A percentile compares a stretch with the other conserved stretches of the same genome.
phyloP scores from a whole-genome alignment of 2,888 invertebrate genomes.

The Venusia cambrica region DNA sequence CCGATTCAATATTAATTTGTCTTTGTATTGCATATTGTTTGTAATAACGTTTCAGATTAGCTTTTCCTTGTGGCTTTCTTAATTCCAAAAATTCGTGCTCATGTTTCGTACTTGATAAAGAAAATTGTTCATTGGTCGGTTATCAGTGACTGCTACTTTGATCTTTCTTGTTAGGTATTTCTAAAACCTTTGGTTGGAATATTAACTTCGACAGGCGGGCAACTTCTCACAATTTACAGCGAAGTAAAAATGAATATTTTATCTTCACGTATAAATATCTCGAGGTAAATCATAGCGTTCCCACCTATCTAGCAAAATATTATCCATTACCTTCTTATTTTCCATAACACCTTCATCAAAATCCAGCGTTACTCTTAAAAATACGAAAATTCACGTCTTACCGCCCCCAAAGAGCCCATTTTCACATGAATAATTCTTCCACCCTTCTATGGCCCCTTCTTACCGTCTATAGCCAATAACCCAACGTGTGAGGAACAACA shows the following conservation, averaged over 20 bases:
- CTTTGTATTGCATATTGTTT: constrained; percentile 1
- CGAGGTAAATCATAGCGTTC: constrained; percentile 4
- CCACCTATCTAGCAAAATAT: constrained; percentile 2
- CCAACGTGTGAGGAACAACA: constrained; percentile 34
- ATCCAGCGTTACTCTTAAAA: constrained; percentile 28
- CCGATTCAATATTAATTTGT: constrained; percentile 8
- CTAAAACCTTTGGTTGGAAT: no score
- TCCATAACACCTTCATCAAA: constrained; percentile 28
- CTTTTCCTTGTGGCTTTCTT: no score
- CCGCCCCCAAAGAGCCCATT: constrained; percentile 27
- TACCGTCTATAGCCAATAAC: constrained; percentile 27
- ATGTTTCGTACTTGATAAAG: no score
- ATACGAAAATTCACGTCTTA: constrained; percentile 26
- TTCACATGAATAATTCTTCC: constrained; percentile 30
- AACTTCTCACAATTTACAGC: not conserved
- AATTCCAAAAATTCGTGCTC: no score
- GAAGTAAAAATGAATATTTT: constrained; percentile 7
- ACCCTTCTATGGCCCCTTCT: constrained; percentile 14
- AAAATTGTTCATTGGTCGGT: no score
- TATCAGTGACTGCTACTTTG: no score
- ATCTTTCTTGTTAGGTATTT: no score
- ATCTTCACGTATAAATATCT: constrained; percentile 1
- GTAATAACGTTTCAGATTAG: constrained; percentile 1
- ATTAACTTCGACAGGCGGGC: no score
- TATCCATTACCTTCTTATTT: constrained; percentile 17